These are phyloP conservation scores for Oopsacas minuta DNA, from an alignment of 37 sponge, comb jelly and placozoan species.

Conservation along the genomic window DNA sequence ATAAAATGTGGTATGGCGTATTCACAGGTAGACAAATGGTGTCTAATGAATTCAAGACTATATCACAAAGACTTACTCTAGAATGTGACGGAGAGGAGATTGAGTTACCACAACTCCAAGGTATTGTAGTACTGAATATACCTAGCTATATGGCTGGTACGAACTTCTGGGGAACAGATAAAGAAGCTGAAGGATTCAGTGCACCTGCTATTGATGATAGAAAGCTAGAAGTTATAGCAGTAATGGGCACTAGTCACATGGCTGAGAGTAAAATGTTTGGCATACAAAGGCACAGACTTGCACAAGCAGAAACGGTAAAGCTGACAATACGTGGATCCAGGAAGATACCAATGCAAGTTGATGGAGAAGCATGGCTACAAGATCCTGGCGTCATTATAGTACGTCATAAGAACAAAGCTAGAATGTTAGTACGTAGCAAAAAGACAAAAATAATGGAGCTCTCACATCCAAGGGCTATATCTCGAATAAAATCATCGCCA, in stretches of 20 bases:
- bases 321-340: conserved; percentile 37
- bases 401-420: conserved; percentile 76
- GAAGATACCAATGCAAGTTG: conserved; percentile 67
- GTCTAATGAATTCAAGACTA: not conserved
- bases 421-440: conserved; percentile 69
- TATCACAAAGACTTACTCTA: not conserved
- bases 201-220: conserved; percentile 85
- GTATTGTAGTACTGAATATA: conserved; percentile 78
- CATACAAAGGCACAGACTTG: conserved; percentile 23
- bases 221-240: conserved; percentile 76
- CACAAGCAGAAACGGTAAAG: conserved; percentile 59
- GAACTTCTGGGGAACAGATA: conserved; percentile 95
- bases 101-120: conserved; percentile 61
- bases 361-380: conserved; percentile 96
- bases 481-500: not conserved
- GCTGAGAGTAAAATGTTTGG: conserved; percentile 22
- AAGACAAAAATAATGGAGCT: not conserved
- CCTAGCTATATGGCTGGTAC: conserved; percentile 95
- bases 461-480: not conserved
- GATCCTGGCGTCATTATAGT: conserved; percentile 67
- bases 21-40: conserved; percentile 71
- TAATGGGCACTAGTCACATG: conserved; percentile 62
- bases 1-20: conserved; percentile 58
- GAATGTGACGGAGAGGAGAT: conserved; percentile 73
- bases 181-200: conserved; percentile 52